Conservation (phyloP, 1,140 invertebrate genomes). For the Drosophila varians region DNA sequence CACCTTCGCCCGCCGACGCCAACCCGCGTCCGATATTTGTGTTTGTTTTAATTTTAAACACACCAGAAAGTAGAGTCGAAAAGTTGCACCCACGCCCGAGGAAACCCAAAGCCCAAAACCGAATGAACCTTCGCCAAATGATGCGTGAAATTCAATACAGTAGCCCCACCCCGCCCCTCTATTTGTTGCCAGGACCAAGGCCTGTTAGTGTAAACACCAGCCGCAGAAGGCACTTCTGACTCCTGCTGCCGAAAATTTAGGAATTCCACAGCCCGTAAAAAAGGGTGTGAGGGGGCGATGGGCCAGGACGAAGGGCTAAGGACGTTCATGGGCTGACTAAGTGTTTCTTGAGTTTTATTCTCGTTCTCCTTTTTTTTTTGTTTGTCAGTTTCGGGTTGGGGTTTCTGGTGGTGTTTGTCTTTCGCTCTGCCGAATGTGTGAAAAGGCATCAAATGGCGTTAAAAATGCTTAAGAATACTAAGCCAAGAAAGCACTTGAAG, state of each 20-base stretch:
- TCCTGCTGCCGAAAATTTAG: constrained; percentile 10
- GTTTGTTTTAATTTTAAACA: constrained; percentile 73
- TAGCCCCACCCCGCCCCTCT: constrained; percentile 22
- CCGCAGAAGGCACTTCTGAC: constrained; percentile 11
- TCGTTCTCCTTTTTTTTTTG: too few species aligned
- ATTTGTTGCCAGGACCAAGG: constrained; percentile 28
- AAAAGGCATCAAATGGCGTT: constrained; percentile 82
- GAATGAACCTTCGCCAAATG: constrained; percentile 69
- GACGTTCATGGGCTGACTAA: constrained; percentile 54
- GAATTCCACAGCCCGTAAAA: constrained; percentile 18
- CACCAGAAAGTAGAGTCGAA: constrained; percentile 61
- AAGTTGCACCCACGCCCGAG: constrained; percentile 52
- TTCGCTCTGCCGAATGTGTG: constrained; percentile 70
- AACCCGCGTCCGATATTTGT: constrained; percentile 54
- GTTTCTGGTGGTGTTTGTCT: constrained; percentile 55
- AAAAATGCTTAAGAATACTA: constrained; percentile 76
- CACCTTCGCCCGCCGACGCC: constrained; percentile 32
- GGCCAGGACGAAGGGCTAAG: constrained; percentile 9
- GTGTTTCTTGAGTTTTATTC: constrained; percentile 72
- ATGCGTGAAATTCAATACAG: constrained; percentile 80
- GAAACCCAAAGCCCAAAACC: constrained; percentile 21
- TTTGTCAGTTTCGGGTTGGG: constrained; percentile 12
- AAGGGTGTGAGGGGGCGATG: constrained; percentile 9
- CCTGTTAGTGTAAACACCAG: constrained; percentile 36
- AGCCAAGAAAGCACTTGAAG: constrained; percentile 20